These are phyloP conservation scores for Asarcornis scutulata DNA, from an alignment of 2,113 vertebrate species.

Conservation along the genomic window DNA sequence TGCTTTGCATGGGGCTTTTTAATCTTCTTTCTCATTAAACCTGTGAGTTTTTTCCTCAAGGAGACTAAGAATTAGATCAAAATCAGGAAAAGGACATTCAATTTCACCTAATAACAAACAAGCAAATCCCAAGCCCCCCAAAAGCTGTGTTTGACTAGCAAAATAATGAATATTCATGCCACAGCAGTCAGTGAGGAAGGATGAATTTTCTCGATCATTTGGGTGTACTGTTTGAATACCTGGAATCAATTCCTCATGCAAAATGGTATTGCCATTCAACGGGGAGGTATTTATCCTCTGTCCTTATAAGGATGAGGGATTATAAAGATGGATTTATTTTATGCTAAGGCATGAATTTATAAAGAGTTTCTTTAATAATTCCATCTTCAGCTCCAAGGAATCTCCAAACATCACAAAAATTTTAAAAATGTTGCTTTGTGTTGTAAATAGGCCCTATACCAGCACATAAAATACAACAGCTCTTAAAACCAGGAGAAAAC, in stretches of 20 bases:
- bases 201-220: not conserved
- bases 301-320: not conserved
- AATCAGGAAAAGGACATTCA: not conserved
- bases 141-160: not conserved
- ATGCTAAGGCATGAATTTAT: not conserved
- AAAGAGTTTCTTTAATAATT: not conserved
- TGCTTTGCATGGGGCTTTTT: slow-evolving; percentile 17
- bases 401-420: not conserved
- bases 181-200: not conserved
- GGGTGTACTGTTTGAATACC: slow-evolving; percentile 1
- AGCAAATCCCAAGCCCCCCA: not conserved
- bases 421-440: not conserved
- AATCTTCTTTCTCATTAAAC: not conserved
- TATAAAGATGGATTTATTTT: not conserved
- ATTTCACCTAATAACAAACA: not conserved
- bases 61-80: not conserved
- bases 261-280: not conserved
- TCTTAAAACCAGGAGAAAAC: not conserved
- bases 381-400: not conserved
- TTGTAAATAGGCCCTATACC: not conserved
- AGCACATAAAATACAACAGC: not conserved
- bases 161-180: not conserved
- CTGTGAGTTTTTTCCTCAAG: not conserved
- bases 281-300: not conserved
- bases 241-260: not conserved